Percentiles rank a stretch among this genome's conserved stretches.
Conservation (phyloP, 2,113 vertebrate genomes). For the Cebus imitator region DNA sequence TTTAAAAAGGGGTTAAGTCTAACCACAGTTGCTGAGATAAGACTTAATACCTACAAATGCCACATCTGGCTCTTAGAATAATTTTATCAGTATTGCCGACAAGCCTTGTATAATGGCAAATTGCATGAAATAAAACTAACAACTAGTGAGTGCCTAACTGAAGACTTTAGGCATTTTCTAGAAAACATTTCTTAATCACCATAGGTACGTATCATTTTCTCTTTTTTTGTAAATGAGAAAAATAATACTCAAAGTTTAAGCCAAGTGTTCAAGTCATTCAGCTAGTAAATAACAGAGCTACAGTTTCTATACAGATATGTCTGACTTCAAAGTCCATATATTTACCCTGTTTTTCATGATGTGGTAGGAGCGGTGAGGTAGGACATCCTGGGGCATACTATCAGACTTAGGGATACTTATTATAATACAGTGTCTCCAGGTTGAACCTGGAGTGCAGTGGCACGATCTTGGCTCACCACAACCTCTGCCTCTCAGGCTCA, state of each 20-base stretch:
- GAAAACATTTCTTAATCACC: background rate
- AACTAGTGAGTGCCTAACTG: background rate
- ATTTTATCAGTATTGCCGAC: background rate
- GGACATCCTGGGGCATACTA: background rate
- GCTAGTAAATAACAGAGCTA: background rate
- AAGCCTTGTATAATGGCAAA: background rate
- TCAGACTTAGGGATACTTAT: background rate
- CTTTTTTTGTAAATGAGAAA: background rate
- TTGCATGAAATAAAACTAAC: background rate
- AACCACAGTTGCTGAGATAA: background rate
- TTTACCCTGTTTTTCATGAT: background rate
- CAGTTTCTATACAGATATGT: background rate
- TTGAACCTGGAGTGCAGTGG: background rate
- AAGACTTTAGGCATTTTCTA: background rate
- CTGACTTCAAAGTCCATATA: background rate
- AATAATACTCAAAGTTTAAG: background rate
- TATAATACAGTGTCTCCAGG: background rate
- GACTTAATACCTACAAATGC: background rate
- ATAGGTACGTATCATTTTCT: background rate
- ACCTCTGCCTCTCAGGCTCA: too few relatives aligned
- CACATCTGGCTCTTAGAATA: background rate
- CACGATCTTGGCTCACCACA: too few relatives aligned
- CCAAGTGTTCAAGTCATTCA: background rate
- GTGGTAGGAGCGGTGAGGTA: background rate
- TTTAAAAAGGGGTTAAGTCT: background rate